Base-by-base conservation (phyloP, 2,888 invertebrate genomes). In the Dysmachus trigonus region DNA sequence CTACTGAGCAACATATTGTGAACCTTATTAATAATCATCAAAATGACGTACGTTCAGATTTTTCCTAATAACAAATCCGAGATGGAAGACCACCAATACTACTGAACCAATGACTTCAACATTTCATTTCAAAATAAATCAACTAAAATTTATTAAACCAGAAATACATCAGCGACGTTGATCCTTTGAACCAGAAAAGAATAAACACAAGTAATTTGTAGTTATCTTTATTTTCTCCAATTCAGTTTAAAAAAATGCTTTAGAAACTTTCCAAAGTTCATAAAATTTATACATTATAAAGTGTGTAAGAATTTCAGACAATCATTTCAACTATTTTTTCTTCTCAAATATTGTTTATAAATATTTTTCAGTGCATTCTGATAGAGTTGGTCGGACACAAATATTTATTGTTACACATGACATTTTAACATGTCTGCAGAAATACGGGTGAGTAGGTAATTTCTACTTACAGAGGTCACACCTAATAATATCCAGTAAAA, bases 261-360 rank as follows among this genome's bases (percentile, higher is more conserved):
- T 30, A 77, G 77, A 77, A 77, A 77, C 47, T 47, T 77, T 31
- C 41, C 47, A 77, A 77, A 77, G 8, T 47, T 77, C 47, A 77
- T 76, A 77, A 77, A 77, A 77, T 77, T 77, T 53, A 53, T 77
- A 77, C 27, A 47, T 77, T 47, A 77, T 47, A 77, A 77, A 77
- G 47, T 77, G 77, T 77, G 33, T 77, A 47, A 77, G 27, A 77
- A 47, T 47, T 41, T 41, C 22, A 27, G 62, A 62, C 62, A 62
- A 22, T 62, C n/a, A n/a, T 51, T 62, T 62, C 62, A 22, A 62
- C 62, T 62, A 22, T 62, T 62, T 62, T 13, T 51, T 51, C 5
- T 51, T 51, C 51, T 22, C 62, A 62, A 62, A 31, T 47, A 30
- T 77, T 77, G 22, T 77, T 77, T 47, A 18, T 77, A 77, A 47